Evolutionary conservation across 2,888 invertebrate species (phyloP), one percentile per base, ranked within the genome.

Genomic region (Orthosia cruda): DNA sequence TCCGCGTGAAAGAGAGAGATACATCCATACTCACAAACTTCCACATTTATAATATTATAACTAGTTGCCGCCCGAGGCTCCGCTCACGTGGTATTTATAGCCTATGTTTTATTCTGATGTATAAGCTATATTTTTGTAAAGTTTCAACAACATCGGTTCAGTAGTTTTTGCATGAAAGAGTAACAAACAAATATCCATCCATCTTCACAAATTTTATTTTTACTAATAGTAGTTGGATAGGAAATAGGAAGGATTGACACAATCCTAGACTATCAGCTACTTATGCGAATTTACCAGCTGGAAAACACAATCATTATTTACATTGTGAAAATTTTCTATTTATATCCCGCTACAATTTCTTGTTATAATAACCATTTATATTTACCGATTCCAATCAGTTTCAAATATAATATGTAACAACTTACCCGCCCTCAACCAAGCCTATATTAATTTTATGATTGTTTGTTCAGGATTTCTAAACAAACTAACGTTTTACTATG

Each of bases 361-460:
- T 55, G 80, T 80, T 50, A 40, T n/a, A 76, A 72, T 57, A 76
- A 62, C 81, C 7, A 62, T 54, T 79, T 40, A 49, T 50, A 80
- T 72, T 62, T 23, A 62, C 45, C 40, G 74, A 75, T 62, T 66
- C 49, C 45, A 82, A 77, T 79, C 63, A 52, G 52, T 59, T 63
- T 68, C 77, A 55, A 49, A 20, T 54, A 55, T 32, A 79, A 58
- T 66, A 69, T 55, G 69, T 55, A 55, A 58, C 54, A 72, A 79
- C 20, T 62, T 32, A 69, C 64, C 80, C 58, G 74, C 80, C 69
- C 61, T 26, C 32, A 72, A 73, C 80, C 81, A 74, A 84, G 68
- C 80, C 81, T 54, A 16, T 79, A 23, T 57, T 71, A 50, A 16
- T 79, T 20, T 57, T 71, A 50, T 73, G 50, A 67, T 63, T 80